phyloP scores from a whole-genome alignment of 1,140 invertebrate species.

The Drosophila lini region DNA sequence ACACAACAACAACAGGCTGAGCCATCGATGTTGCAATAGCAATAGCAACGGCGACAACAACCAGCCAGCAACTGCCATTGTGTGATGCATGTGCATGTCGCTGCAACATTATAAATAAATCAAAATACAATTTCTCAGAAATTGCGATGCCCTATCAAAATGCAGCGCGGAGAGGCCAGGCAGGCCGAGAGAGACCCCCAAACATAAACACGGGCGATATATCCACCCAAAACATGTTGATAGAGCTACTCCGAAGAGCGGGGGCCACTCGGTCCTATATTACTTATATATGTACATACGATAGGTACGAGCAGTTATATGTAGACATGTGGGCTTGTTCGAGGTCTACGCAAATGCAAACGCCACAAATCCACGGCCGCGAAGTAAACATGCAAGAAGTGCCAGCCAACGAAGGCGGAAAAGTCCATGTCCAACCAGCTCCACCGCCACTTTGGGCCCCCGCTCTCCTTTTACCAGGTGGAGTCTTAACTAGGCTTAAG shows the following conservation, averaged over 20 bases:
- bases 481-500: constrained; percentile 36
- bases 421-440: constrained; percentile 75
- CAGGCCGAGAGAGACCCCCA: constrained; percentile 23
- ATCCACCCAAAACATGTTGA: constrained; percentile 77
- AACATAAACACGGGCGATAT: constrained; percentile 65
- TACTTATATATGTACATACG: constrained; percentile 1
- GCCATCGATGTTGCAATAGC: constrained; percentile 24
- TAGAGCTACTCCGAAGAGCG: constrained; percentile 35
- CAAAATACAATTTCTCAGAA: constrained; percentile 84
- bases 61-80: constrained; percentile 28
- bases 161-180: constrained; percentile 36
- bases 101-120: constrained; percentile 84
- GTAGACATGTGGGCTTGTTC: constrained; percentile 10
- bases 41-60: constrained; percentile 27
- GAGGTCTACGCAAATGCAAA: constrained; percentile 61
- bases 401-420: constrained; percentile 69
- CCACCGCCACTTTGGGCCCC: constrained; percentile 22
- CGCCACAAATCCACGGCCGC: constrained; percentile 49
- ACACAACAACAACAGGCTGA: constrained; percentile 43
- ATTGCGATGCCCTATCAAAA: constrained; percentile 83
- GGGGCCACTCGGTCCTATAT: constrained; percentile 16
- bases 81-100: constrained; percentile 76
- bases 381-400: constrained; percentile 44
- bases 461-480: constrained; percentile 6
- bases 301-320: neutral